A percentile compares a stretch with the other conserved stretches of the same genome.
phyloP scores from a whole-genome alignment of 1,140 invertebrate genomes.

The Homarus americanus region DNA sequence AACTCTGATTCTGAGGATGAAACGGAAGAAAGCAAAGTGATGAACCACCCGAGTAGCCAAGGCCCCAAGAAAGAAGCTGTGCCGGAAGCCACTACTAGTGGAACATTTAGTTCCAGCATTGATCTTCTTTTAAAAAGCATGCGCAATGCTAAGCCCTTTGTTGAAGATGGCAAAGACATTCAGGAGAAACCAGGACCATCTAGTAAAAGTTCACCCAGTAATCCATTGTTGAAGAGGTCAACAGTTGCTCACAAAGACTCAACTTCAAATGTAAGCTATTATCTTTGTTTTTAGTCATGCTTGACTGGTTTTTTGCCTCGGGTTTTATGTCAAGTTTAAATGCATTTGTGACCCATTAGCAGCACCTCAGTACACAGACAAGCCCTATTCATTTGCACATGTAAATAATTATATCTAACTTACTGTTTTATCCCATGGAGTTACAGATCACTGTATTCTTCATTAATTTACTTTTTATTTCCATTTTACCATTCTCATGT shows the following conservation, averaged over 20 bases:
- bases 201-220: background rate
- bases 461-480: background rate
- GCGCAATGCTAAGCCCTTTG: conserved; percentile 27
- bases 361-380: too few species aligned
- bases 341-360: too few species aligned
- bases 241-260: background rate
- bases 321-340: too few species aligned
- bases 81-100: background rate
- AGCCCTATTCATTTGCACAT: too few species aligned
- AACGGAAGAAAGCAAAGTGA: background rate
- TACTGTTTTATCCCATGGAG: too few species aligned
- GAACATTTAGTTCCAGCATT: conserved; percentile 18
- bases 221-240: background rate
- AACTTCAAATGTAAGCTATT: background rate
- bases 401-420: too few species aligned
- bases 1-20: conserved; percentile 49
- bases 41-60: background rate
- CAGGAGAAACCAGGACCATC: background rate
- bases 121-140: conserved; percentile 43
- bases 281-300: too few species aligned
- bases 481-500: background rate
- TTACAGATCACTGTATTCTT: too few species aligned
- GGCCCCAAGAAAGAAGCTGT: background rate
- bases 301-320: too few species aligned
- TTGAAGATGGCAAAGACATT: background rate